These are phyloP conservation scores for Gallinago nigripennis DNA, from an alignment of 2,797 vertebrate species.

Conservation along the genomic window DNA sequence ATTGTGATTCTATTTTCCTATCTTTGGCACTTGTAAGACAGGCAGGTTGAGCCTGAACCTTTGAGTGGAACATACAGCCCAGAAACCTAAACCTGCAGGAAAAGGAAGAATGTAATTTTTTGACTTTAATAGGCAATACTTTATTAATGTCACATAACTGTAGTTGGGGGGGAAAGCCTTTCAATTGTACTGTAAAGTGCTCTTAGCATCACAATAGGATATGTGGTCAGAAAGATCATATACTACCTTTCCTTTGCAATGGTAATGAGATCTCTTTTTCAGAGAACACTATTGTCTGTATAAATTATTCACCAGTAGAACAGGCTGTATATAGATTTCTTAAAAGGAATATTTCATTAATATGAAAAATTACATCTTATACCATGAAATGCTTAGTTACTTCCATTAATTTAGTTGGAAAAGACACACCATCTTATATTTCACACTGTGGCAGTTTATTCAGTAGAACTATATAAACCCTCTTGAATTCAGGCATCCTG, in stretches of 20 bases:
- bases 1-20: background rate
- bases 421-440: background rate
- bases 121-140: background rate
- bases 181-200: background rate
- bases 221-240: slow-evolving; percentile 6
- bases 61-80: background rate
- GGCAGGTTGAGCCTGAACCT: background rate
- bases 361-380: slow-evolving; percentile 45
- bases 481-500: background rate
- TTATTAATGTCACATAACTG: background rate
- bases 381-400: slow-evolving; percentile 4
- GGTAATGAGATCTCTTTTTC: background rate
- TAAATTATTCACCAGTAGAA: slow-evolving; percentile 45
- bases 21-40: background rate
- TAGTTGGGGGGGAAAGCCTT: background rate
- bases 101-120: background rate
- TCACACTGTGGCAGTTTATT: background rate
- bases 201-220: background rate
- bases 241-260: background rate
- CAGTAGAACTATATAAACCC: background rate
- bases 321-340: slow-evolving; percentile 6
- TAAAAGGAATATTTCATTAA: slow-evolving; percentile 45
- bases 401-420: background rate
- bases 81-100: background rate
- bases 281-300: background rate